Conservation (phyloP, 2,888 invertebrate species). For the Drosophila bunnanda region DNA sequence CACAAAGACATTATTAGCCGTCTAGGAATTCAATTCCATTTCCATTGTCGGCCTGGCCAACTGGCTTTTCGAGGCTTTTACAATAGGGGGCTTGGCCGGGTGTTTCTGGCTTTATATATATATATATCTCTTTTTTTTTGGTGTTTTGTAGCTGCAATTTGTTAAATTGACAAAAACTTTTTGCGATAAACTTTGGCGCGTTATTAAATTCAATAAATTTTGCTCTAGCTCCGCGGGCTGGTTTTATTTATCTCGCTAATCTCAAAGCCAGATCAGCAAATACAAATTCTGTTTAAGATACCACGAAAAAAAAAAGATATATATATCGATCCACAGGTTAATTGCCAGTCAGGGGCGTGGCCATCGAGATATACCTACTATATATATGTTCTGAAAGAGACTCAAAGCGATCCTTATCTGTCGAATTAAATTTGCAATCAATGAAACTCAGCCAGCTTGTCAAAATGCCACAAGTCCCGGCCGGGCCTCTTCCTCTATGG, state of each 20-base stretch:
- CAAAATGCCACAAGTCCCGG: constrained; percentile 44
- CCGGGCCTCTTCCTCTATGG: constrained; percentile 37
- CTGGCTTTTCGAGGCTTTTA: constrained; percentile 32
- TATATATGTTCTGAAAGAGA: background rate
- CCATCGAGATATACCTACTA: constrained; percentile 13
- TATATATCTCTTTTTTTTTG: constrained; percentile 9
- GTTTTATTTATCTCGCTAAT: constrained; percentile 47
- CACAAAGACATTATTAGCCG: constrained; percentile 80
- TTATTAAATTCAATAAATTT: constrained; percentile 79
- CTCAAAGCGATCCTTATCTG: constrained; percentile 49
- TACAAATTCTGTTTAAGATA: constrained; percentile 79
- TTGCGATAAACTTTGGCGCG: constrained; percentile 79
- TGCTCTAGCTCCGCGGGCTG: constrained; percentile 16
- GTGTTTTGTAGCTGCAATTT: constrained; percentile 64
- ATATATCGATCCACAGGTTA: constrained; percentile 53
- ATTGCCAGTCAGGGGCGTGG: constrained; percentile 52
- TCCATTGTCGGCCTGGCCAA: constrained; percentile 62
- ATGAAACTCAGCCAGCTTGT: constrained; percentile 64
- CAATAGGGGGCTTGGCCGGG: constrained; percentile 58
- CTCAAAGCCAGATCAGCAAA: constrained; percentile 67
- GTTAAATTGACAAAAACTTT: constrained; percentile 79
- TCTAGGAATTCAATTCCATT: constrained; percentile 77
- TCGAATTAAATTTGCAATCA: constrained; percentile 59
- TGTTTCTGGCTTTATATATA: constrained; percentile 2
- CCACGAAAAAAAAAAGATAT: constrained; percentile 12